Evolutionary conservation across 2,888 invertebrate genomes (phyloP).

Genomic region (Tetanocera ferruginea): DNA sequence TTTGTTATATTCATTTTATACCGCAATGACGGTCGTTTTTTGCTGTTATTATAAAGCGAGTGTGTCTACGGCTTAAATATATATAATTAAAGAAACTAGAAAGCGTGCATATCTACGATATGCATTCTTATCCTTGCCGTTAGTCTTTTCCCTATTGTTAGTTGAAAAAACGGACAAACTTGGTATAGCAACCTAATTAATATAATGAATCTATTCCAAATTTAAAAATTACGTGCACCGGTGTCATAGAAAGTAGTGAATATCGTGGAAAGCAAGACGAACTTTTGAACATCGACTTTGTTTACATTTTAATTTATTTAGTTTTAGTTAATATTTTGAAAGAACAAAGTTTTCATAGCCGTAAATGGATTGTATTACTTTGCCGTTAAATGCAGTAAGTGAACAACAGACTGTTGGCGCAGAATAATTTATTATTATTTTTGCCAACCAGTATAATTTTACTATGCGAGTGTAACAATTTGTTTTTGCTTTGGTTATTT

Average conservation of each 20-base stretch:
- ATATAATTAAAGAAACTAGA: not conserved
- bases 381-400: not conserved
- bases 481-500: constrained; percentile 37
- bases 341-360: constrained; percentile 1
- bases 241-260: constrained; percentile 34
- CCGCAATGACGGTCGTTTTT: constrained; percentile 12
- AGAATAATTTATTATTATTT: constrained; percentile 20
- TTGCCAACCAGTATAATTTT: not conserved
- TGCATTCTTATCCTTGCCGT: constrained; percentile 1
- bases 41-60: not conserved
- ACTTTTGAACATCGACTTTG: constrained; percentile 38
- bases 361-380: constrained; percentile 17
- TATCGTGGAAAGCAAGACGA: constrained; percentile 14
- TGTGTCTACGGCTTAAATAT: not conserved
- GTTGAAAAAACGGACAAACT: constrained; percentile 44
- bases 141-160: not conserved
- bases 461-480: not conserved
- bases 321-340: constrained; percentile 24
- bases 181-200: constrained; percentile 65
- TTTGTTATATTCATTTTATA: too few species aligned
- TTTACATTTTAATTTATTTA: constrained; percentile 31
- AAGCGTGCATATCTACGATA: not conserved
- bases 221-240: constrained; percentile 57
- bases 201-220: constrained; percentile 59
- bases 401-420: constrained; percentile 18